Evolutionary conservation across 2,113 vertebrate genomes (phyloP), one percentile per base, ranked within the genome.

Genomic region (Callionymus lyra): DNA sequence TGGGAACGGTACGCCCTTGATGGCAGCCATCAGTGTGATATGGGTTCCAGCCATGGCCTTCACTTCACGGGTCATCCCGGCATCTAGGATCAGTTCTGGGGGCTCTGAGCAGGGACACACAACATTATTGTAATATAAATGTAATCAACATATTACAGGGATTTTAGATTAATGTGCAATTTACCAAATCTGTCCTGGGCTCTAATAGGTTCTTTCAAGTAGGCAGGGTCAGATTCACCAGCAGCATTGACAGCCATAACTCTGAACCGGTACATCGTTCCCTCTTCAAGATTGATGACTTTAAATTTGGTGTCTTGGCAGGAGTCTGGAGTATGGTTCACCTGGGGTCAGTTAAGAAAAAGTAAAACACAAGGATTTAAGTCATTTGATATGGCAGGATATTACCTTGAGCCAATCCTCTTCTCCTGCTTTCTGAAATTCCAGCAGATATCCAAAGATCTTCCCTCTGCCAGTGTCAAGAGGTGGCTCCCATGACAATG

Each of bases 391-490:
- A 4, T 37, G 35, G 6, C 6, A 6, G 1, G 36, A 38, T 6
- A 49, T 50, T 6, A 82, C 93, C 82, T 90, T 90, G 44, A 62
- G 76, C 93, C 94, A 99, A 8, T 92, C 93, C 61, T 97, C 91
- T 12, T 90, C 89, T 69, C 90, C 93, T 65, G 90, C 86, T 65
- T 90, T 94, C 82, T 95, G 93, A 76, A 89, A 97, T 52, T 98
- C 95, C 58, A 99, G 48, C 35, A 99, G 85, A 56, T 99, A 99
- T 52, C 95, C 95, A 46, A 95, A 86, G 76, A 99, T 97, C 79
- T 95, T 99, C 58, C 94, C 85, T 59, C 91, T 86, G 47, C 95
- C 95, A 16, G 90, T 89, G 53, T 89, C 90, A 1, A 86, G 84
- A 34, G 95, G 95, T 36, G 91, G 91, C 47, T 89, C 70, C 95